A percentile compares a stretch with the other conserved stretches of the same genome.
phyloP scores from a whole-genome alignment of 2,797 vertebrate species.

The Trachops cirrhosus region DNA sequence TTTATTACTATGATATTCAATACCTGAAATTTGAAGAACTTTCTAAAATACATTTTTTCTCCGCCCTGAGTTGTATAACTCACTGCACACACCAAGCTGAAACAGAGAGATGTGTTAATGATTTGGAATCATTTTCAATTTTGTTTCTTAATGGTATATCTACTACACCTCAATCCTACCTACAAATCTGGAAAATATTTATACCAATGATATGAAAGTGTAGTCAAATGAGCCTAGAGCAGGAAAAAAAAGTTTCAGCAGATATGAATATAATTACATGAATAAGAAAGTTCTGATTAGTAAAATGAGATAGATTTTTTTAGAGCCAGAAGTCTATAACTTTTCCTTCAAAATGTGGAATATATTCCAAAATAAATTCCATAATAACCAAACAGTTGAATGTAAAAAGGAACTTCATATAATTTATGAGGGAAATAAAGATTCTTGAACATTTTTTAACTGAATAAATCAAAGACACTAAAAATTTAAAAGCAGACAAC shows the following conservation, averaged over 20 bases:
- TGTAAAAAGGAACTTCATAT: background rate
- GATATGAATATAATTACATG: background rate
- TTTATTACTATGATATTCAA: conserved; percentile 26
- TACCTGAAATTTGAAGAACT: conserved; percentile 99
- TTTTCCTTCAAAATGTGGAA: background rate
- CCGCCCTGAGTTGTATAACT: conserved; percentile 96
- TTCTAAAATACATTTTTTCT: conserved; percentile 99
- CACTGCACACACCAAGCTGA: conserved; percentile 97
- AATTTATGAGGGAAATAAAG: background rate
- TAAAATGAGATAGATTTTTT: conserved; percentile 11
- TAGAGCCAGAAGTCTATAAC: background rate
- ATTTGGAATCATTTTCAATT: conserved; percentile 35
- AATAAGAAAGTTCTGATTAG: conserved; percentile 31
- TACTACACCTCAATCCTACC: background rate
- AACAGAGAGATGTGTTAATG: conserved; percentile 73
- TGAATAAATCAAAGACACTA: background rate
- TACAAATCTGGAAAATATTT: background rate
- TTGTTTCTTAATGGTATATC: conserved; percentile 20
- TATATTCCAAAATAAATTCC: conserved; percentile 10
- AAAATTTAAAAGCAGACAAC: conserved; percentile 19
- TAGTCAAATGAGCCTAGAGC: background rate
- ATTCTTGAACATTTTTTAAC: background rate
- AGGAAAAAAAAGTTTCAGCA: background rate
- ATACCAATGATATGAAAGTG: background rate
- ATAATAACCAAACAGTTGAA: conserved; percentile 14